Base-by-base conservation (phyloP, 2,888 invertebrate genomes). In the Encarsia formosa region DNA sequence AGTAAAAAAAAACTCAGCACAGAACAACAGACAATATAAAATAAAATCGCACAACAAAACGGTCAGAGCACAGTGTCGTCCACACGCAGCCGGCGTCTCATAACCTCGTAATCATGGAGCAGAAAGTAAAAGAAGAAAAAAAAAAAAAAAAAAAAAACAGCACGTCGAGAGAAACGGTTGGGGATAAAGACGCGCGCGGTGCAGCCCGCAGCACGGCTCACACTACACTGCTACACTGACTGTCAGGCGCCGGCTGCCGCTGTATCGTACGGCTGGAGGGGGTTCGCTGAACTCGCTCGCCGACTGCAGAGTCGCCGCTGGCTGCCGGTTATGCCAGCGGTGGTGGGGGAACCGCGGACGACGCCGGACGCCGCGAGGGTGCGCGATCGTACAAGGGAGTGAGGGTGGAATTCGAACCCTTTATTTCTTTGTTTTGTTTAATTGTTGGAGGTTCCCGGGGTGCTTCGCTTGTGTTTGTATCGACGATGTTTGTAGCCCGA, bases 201-300 rank as follows among this genome's bases (percentile, higher is more conserved):
- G 26, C 26, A 11, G 6, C 11, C 26, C 26, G 6, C 26, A 11
- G 6, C 26, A 11, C 26, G 26, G 26, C 26, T 6, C 26, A 26
- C 26, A 26, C 26, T 26, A 6, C 26, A 26, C 26, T 26, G 26
- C 26, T 11, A 20, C 32, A 29, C 22, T 22, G 41, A 26, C 20
- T 41, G 42, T 32, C 13, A 11, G 5, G 32, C 32, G 32, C 32
- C 32, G 15, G 32, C 32, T 11, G 26, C 13, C n/a, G n/a, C 29
- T 19, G 23, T 23, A 29, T 6, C 31, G 9, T 18, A 16, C 15
- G 18, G 13, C 45, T 24, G 20, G 18, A 29, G 54, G 49, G 49
- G 54, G 49, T 49, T 54, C 54, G 49, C 42, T 54, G 49, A 54
- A 54, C 49, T 54, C 49, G 23, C 26, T 32, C 38, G 16, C 35